Evolutionary conservation across 2,797 vertebrate genomes (phyloP).

Genomic region (Mycteria americana): DNA sequence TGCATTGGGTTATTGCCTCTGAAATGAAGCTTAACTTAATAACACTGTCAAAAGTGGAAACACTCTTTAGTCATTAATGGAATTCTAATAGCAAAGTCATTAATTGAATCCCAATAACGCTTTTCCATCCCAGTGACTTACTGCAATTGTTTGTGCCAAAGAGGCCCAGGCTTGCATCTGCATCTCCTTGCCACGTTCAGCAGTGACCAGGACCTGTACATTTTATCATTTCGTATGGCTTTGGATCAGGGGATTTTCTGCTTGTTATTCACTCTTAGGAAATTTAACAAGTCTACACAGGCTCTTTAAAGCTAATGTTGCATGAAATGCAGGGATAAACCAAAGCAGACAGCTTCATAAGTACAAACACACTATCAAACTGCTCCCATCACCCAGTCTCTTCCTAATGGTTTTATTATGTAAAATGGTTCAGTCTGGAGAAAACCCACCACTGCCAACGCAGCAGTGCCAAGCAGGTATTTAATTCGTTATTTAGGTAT

Average conservation of each 20-base stretch:
- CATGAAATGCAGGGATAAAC: conserved; percentile 32
- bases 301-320: conserved; percentile 40
- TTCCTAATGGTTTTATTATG: background rate
- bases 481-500: background rate
- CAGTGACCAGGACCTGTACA: background rate
- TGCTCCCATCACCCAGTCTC: background rate
- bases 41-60: background rate
- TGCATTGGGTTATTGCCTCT: background rate
- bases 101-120: background rate
- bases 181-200: background rate
- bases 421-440: background rate
- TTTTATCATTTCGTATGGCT: background rate
- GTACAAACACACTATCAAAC: background rate
- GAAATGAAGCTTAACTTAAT: conserved; percentile 16
- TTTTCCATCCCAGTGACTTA: background rate
- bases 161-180: background rate
- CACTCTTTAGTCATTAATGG: conserved; percentile 16
- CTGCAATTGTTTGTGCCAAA: background rate
- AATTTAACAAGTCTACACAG: conserved; percentile 14
- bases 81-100: background rate
- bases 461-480: background rate
- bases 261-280: conserved; percentile 21
- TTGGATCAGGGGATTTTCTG: background rate
- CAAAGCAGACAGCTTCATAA: background rate
- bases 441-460: background rate